Evolutionary conservation across 2,113 vertebrate genomes (phyloP).

Genomic region (Felis catus): F.catus_Fca126_mat1.0 CM031412.1:10217001-10217500

Average conservation of each 20-base stretch:
- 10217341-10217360: neutral
- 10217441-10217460: neutral
- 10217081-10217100: neutral
- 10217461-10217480: neutral
- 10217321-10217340: neutral
- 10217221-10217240: neutral
- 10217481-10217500: neutral
- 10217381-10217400: neutral
- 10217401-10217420: neutral
- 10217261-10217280: neutral
- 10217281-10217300: neutral
- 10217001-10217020: slow-evolving; percentile 86
- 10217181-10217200: too few species aligned
- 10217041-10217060: fast-evolving
- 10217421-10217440: neutral
- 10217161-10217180: neutral
- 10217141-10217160: neutral
- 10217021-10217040: neutral
- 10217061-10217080: fast-evolving
- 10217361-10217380: neutral
- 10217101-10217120: neutral
- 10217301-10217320: neutral
- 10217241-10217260: neutral
- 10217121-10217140: too few species aligned
- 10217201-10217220: neutral